Base-by-base conservation (phyloP, 1,140 invertebrate genomes). In the Hyles vespertilio region DNA sequence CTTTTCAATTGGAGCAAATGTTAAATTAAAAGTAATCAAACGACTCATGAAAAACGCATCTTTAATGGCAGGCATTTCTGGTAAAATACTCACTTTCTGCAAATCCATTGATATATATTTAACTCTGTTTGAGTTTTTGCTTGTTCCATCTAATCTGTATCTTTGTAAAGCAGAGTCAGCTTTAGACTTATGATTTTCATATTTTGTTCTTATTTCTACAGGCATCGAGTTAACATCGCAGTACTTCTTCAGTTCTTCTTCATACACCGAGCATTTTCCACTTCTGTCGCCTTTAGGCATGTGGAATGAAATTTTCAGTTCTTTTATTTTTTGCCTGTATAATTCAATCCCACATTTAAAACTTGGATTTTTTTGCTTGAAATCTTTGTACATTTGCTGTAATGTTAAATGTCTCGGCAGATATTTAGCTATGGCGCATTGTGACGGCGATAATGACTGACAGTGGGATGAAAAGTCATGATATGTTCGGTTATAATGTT, bases 11-110 rank as follows among this genome's bases (percentile, higher is more conserved):
- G 61, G 56, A 34, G 56, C 61, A 59, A 58, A 63, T 12, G 56
- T 63, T 50, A 58, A 44, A 59, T 63, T 63, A 59, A 61, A 61
- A 8, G 59, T 56, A 32, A 61, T 33, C 45, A 62, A 58, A 22
- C 55, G 44, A 48, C 54, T 62, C 34, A 62, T 43, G 32, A 62
- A 52, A 48, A 62, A 46, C 5, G 60, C 50, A 52, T 57, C 46
- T 56, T 61, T 61, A 51, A 40, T 56, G 8, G 40, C 12, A 45
- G 59, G 59, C 59, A 56, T 61, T 51, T 55, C 48, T 4, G 47
- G 59, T n/a, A 61, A 10, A 4, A 44, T 50, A 44, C 3, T 54
- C 3, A 54, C 36, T 45, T 54, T 59, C 32, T 53, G 45, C 45
- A 49, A 43, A 43, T 53, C 51, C 51, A 48, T 59, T 53, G 32